phyloP scores from a whole-genome alignment of 2,888 invertebrate genomes.

The Liodrosophila aerea region DNA sequence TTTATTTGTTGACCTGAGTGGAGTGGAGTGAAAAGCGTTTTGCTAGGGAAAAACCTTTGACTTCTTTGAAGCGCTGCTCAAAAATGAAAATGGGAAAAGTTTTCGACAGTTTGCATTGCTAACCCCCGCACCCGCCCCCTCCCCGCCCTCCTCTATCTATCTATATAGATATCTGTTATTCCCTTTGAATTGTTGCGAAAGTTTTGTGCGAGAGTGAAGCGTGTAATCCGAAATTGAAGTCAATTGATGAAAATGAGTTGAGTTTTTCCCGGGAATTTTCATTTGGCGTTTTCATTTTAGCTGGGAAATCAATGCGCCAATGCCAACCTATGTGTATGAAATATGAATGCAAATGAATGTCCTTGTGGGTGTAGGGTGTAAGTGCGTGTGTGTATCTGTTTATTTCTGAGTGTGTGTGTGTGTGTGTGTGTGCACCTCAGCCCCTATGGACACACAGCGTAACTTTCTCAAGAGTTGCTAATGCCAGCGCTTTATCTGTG shows the following conservation, averaged over 20 bases:
- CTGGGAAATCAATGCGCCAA: slow-evolving; percentile 22
- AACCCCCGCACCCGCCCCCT: no score
- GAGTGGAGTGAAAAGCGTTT: not conserved
- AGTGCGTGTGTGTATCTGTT: not conserved
- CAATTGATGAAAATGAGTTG: slow-evolving; percentile 11
- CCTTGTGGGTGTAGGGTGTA: slow-evolving; percentile 16
- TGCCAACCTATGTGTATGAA: slow-evolving; percentile 22
- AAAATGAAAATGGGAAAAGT: slow-evolving; percentile 4
- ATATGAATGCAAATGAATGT: slow-evolving; percentile 61
- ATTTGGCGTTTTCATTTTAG: not conserved
- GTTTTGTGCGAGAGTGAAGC: slow-evolving; percentile 26
- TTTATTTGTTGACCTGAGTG: slow-evolving; percentile 16
- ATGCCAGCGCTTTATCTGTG: slow-evolving; percentile 67
- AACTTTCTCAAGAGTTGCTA: slow-evolving; percentile 71
- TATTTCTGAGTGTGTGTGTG: not conserved
- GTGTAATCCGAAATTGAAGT: slow-evolving; percentile 28
- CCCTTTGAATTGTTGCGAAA: slow-evolving; percentile 15
- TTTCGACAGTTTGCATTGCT: slow-evolving; percentile 22
- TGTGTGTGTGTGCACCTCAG: slow-evolving; percentile 30
- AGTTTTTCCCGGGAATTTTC: not conserved
- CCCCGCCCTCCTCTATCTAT: not conserved
- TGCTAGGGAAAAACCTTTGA: slow-evolving; percentile 11
- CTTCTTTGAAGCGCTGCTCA: slow-evolving; percentile 3
- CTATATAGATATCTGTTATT: no score
- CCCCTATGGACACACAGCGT: slow-evolving; percentile 53